Evolutionary conservation across 1,140 invertebrate genomes (phyloP).

Genomic region (Schmidtea mediterranea): DNA sequence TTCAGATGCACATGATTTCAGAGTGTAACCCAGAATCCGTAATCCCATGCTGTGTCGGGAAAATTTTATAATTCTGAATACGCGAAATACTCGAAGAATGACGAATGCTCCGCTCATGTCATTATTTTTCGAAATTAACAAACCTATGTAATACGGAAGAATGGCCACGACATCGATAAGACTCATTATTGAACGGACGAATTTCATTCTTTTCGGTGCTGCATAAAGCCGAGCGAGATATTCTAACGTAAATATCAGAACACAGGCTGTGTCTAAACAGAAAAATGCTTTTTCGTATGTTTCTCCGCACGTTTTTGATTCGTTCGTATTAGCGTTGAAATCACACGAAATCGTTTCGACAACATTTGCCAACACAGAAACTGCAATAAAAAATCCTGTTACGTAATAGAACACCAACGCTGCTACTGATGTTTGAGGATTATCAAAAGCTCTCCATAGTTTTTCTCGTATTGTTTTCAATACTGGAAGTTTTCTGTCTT

Average conservation of each 20-base stretch:
- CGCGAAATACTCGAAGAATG: constrained; percentile 77
- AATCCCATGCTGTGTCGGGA: constrained; percentile 86
- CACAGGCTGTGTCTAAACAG: constrained; percentile 93
- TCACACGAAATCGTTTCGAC: constrained; percentile 78
- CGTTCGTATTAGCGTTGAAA: constrained; percentile 33
- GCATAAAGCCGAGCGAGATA: constrained; percentile 82
- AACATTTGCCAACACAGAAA: constrained; percentile 89
- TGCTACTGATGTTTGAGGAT: constrained; percentile 77
- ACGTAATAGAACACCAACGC: constrained; percentile 91
- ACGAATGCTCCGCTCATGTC: constrained; percentile 96
- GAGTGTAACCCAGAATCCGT: constrained; percentile 57
- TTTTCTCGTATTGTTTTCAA: constrained; percentile 54
- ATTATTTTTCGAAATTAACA: no score
- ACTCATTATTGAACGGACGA: constrained; percentile 84
- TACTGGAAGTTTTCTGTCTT: constrained; percentile 41
- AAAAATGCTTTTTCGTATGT: constrained; percentile 90
- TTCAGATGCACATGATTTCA: constrained; percentile 97
- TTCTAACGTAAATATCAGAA: constrained; percentile 99
- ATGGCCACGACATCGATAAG: constrained; percentile 98
- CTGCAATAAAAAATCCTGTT: constrained; percentile 89
- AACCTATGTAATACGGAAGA: constrained; percentile 89
- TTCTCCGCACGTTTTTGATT: constrained; percentile 71
- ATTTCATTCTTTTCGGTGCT: constrained; percentile 85
- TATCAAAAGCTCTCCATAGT: constrained; percentile 93
- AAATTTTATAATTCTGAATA: constrained; percentile 94